Evolutionary conservation across 2,113 vertebrate species (phyloP).

Genomic region (Gallinago paraguaiae): DNA sequence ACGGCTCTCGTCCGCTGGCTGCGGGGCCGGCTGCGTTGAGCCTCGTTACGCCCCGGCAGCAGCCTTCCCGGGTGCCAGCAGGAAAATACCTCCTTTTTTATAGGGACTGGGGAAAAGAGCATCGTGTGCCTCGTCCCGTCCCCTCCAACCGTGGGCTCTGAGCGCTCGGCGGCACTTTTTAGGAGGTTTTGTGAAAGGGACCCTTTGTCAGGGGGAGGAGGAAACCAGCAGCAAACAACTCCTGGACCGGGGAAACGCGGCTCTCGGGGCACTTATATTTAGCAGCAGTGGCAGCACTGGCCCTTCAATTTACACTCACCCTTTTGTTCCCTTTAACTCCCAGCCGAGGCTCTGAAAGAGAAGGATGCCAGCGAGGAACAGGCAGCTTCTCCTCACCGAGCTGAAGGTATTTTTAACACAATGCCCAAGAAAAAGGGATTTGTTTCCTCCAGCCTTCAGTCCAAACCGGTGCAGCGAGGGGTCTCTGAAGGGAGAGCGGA

Average conservation of each 20-base stretch:
- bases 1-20: background rate
- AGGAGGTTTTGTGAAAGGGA: background rate
- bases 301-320: background rate
- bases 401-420: conserved; percentile 28
- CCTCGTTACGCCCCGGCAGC: conserved; percentile 30
- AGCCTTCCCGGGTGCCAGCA: background rate
- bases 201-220: conserved; percentile 16
- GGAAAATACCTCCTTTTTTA: background rate
- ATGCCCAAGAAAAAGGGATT: background rate
- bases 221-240: conserved; percentile 1
- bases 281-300: background rate
- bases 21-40: conserved; percentile 34
- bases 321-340: conserved; percentile 30
- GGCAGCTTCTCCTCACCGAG: background rate
- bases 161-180: background rate
- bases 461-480: background rate
- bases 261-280: conserved; percentile 51
- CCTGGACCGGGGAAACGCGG: background rate
- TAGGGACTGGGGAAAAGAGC: background rate
- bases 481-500: background rate
- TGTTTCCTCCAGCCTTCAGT: background rate
- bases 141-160: background rate
- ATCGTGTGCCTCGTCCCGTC: background rate
- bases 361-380: background rate
- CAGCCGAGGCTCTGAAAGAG: background rate